Percentiles rank a stretch among this genome's conserved stretches.
Conservation (phyloP, 2,113 vertebrate genomes). For the Hemicordylus capensis region DNA sequence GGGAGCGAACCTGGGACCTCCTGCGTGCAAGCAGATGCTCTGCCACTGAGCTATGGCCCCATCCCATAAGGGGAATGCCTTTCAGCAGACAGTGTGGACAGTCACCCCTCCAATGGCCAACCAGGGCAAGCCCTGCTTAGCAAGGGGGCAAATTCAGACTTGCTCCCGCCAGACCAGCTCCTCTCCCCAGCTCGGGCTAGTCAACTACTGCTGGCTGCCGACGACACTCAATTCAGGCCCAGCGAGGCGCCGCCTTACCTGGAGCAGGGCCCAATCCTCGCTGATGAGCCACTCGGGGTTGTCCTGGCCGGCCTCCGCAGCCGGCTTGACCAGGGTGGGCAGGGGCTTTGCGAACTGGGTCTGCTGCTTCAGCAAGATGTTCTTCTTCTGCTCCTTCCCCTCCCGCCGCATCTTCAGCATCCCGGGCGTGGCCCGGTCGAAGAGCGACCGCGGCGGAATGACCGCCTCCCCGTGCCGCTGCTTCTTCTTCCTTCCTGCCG, state of each 20-base stretch:
- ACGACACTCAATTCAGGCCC: neutral
- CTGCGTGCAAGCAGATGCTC: too few relatives aligned
- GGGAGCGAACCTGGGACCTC: too few relatives aligned
- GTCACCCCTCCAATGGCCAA: too few relatives aligned
- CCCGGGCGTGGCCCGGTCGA: conserved; percentile 86
- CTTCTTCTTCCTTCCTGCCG: conserved; percentile 91
- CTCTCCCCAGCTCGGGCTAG: too few relatives aligned
- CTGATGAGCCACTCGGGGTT: conserved; percentile 94
- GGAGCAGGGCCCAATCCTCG: conserved; percentile 93
- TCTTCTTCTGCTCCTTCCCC: conserved; percentile 93
- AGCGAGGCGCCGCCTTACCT: conserved; percentile 74
- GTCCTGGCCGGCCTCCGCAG: conserved; percentile 87
- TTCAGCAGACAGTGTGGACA: too few relatives aligned
- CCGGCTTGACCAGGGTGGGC: conserved; percentile 88
- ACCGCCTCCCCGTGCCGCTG: conserved; percentile 90
- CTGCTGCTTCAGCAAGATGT: conserved; percentile 90
- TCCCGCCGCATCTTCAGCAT: conserved; percentile 90
- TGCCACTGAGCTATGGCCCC: too few relatives aligned
- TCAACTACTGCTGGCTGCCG: too few relatives aligned
- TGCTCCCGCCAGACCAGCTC: too few relatives aligned
- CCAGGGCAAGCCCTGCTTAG: too few relatives aligned
- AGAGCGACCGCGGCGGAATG: conserved; percentile 91
- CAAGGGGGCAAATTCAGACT: too few relatives aligned
- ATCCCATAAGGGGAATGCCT: too few relatives aligned
- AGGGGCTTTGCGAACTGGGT: conserved; percentile 90